Conservation (phyloP, 1,140 invertebrate species). For the Oryctes rhinoceros region DNA sequence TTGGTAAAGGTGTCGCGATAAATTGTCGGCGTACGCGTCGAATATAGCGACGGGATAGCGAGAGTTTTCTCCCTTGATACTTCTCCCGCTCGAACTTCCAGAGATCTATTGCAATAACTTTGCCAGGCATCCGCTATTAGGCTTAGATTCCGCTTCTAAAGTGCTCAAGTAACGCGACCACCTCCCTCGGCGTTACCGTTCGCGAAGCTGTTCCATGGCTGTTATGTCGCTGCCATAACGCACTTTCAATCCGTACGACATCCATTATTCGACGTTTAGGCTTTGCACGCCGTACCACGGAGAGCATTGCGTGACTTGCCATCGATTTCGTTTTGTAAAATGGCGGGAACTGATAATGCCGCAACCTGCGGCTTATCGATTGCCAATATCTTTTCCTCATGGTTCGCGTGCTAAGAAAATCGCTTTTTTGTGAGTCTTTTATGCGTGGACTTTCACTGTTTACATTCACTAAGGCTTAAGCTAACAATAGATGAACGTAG, state of each 20-base stretch:
- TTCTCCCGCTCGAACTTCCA: neutral
- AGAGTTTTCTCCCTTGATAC: neutral
- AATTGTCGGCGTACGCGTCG: neutral
- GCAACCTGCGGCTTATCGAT: neutral
- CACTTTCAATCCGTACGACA: neutral
- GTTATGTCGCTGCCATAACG: neutral
- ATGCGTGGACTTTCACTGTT: neutral
- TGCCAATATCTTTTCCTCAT: neutral
- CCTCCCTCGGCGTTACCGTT: no score
- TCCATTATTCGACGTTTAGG: neutral
- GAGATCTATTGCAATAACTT: neutral
- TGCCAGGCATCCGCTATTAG: neutral
- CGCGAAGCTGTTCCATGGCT: no score
- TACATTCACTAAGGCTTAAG: neutral
- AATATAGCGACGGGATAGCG: no score
- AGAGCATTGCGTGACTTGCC: neutral
- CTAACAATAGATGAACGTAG: neutral
- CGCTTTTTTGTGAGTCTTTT: neutral
- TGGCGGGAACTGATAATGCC: slow-evolving; percentile 7
- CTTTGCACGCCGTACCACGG: neutral
- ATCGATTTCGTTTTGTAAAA: slow-evolving; percentile 8
- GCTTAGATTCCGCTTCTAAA: neutral
- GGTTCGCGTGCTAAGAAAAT: neutral
- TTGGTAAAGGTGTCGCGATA: neutral
- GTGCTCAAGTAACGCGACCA: neutral